Evolutionary conservation across 2,113 vertebrate genomes (phyloP), one percentile per base, ranked within the genome.

Genomic region (Laticauda laticaudata): DNA sequence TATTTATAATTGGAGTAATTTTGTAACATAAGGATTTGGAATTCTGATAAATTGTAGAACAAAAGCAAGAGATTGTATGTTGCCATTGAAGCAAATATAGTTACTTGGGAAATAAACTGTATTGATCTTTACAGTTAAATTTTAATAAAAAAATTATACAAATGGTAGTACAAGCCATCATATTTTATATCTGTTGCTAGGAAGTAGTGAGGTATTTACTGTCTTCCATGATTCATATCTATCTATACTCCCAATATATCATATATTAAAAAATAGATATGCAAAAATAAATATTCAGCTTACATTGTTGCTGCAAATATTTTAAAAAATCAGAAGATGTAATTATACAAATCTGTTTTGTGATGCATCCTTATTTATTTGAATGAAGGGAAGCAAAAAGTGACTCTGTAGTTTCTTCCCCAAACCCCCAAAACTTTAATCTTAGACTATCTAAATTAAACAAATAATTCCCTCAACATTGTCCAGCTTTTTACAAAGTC

Each of bases 1-100:
- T 98, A 98, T 98, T 98, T 98, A 98, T 98, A 98, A 98, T 98
- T 98, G 98, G 96, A 97, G 97, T 96, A 97, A 98, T 97, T 98
- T 98, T 98, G 96, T 97, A 97, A 98, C 96, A 98, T 97, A 97
- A 98, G 97, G 95, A 97, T 86, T 87, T 97, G 97, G 96, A 97
- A 97, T 97, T 97, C 98, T 96, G 95, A 98, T 98, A 98, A 97
- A 96, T 97, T 94, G 96, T 92, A 94, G 96, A 97, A 97, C 95
- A 97, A 98, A 98, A 97, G 96, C 94, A 97, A 96, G 96, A 96
- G 96, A 96, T 98, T 97, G 95, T 85, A 93, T 91, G 89, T 90
- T 96, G 91, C 97, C 92, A 95, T 97, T 97, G 94, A 97, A 93
- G 94, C 96, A 95, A 81, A 95, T 94, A 95, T 96, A 95, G 93